Evolutionary conservation across 2,888 invertebrate genomes (phyloP), one percentile per base, ranked within the genome.

Genomic region (Conchocele bisecta): DNA sequence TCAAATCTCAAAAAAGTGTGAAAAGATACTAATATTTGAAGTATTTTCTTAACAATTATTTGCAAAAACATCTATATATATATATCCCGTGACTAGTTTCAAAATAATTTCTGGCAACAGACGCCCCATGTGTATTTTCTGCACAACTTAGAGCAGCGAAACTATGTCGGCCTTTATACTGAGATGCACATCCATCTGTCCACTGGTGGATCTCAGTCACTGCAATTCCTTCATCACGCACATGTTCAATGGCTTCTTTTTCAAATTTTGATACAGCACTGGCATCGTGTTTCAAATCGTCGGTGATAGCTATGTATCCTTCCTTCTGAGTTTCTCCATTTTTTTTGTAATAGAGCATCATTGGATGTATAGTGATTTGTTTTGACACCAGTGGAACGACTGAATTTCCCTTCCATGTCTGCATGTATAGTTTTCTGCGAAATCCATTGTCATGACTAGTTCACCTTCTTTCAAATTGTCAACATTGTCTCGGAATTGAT

Each of bases 321-420:
- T 42, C 42, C n/a, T 42, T 42, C 42, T 42, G 5, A 9, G 22
- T 17, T 15, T 9, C 6, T 9, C 42, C 42, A 22, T 20, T 28
- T 51, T 11, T 37, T 17, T 39, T 37, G 31, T 61, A 61, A n/a
- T n/a, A n/a, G 15, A 41, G 53, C 11, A 65, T 57, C 48, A 58
- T 53, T 24, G 51, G 51, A 35, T 53, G 59, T 9, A 56, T 9
- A 26, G 56, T 68, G 6, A 61, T 56, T 31, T 61, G 56, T 29
- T 29, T 54, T 68, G 57, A 29, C 57, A 61, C 61, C 68, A 68
- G 35, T 68, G 60, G 28, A 46, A 54, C 24, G 61, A 48, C 22
- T 68, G 68, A 1, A 61, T 48, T 48, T 61, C 68, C n/a, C 56
- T 29, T 28, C 57, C 56, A 33, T 60, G 20, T n/a, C 54, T 29